Percentiles rank a stretch among this genome's conserved stretches.
Evolutionary conservation across 2,888 invertebrate species (phyloP).

Genomic region (Calliphora vomitoria): DNA sequence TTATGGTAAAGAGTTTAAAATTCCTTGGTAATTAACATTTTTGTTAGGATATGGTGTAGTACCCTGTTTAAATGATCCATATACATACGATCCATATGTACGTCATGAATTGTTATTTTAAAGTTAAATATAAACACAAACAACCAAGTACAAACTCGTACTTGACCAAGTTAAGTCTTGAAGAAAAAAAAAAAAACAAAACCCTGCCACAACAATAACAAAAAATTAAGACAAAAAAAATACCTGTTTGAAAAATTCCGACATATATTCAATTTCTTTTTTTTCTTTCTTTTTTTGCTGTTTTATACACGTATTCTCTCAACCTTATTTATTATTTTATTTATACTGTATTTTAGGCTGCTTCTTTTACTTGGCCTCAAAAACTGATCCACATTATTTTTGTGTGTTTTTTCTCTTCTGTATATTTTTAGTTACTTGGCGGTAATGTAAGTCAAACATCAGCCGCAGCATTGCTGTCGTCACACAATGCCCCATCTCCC

Average conservation of each 20-base stretch:
- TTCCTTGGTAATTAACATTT: neutral
- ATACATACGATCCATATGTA: conserved; percentile 32
- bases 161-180: conserved; percentile 65
- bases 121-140: conserved; percentile 29
- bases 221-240: conserved; percentile 67
- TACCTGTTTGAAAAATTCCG: conserved; percentile 78
- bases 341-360: conserved; percentile 26
- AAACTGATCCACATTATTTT: conserved; percentile 58
- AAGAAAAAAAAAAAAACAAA: conserved; percentile 24
- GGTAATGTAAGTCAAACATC: conserved; percentile 84
- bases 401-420: conserved; percentile 49
- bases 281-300: conserved; percentile 46
- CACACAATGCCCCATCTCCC: conserved; percentile 87
- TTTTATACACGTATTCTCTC: conserved; percentile 4
- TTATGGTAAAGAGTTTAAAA: too few relatives aligned
- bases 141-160: conserved; percentile 39
- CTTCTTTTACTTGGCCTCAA: conserved; percentile 46
- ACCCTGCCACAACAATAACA: conserved; percentile 1
- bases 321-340: conserved; percentile 23
- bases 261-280: conserved; percentile 52
- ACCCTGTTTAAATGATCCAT: conserved; percentile 1
- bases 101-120: conserved; percentile 24
- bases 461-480: conserved; percentile 86
- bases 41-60: conserved; percentile 42
- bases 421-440: conserved; percentile 77